These are phyloP conservation scores for Dryas iulia DNA, from an alignment of 1,140 invertebrate genomes.

Conservation along the genomic window DNA sequence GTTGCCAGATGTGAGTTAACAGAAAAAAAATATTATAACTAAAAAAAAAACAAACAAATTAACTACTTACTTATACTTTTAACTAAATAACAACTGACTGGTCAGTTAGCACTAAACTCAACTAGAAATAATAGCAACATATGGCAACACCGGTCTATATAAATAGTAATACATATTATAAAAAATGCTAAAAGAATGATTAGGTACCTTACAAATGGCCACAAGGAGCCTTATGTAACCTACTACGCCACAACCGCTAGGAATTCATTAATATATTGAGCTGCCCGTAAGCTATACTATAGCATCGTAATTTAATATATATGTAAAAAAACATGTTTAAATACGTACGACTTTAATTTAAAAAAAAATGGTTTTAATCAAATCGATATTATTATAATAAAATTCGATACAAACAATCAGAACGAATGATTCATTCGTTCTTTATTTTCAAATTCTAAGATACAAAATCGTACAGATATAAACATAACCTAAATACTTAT, in stretches of 20 bases:
- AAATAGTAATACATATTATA: not conserved
- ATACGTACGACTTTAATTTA: not conserved
- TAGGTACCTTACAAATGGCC: conserved; percentile 43
- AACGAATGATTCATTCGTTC: not conserved
- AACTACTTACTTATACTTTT: not conserved
- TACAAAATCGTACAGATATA: conserved; percentile 9
- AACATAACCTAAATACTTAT: not conserved
- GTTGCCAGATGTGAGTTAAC: conserved; percentile 1
- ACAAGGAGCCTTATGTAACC: conserved; percentile 26
- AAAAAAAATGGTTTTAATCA: not conserved
- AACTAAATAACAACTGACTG: conserved; percentile 3
- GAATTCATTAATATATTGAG: conserved; percentile 46
- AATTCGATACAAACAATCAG: not conserved
- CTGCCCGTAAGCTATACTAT: conserved; percentile 41
- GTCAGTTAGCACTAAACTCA: not conserved
- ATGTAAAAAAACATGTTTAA: conserved; percentile 1
- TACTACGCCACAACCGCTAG: conserved; percentile 38
- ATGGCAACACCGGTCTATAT: not conserved
- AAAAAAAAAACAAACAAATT: not conserved
- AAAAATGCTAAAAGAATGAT: conserved; percentile 36
- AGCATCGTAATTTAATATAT: conserved; percentile 1
- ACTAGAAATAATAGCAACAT: conserved; percentile 2
- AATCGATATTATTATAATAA: not conserved
- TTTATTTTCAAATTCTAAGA: not conserved
- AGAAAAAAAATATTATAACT: not conserved